Base-by-base conservation (phyloP, 2,888 invertebrate genomes). In the Phymatocera aterrima region DNA sequence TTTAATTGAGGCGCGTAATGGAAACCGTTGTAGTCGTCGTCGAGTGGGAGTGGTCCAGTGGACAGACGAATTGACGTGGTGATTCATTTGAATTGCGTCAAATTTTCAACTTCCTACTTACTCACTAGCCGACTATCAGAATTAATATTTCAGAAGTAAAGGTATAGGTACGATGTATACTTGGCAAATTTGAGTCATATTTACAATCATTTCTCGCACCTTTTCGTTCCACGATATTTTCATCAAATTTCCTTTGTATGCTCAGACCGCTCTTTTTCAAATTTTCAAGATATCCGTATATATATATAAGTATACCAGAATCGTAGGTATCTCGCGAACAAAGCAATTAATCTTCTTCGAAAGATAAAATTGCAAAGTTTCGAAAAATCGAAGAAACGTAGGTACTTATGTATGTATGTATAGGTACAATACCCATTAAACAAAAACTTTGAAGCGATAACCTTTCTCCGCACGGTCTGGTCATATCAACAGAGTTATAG, bases 41-140 rank as follows among this genome's bases (percentile, higher is more conserved):
- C 68, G 43, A 68, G 12, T 43, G 43, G 21, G 43, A n/a, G n/a
- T n/a, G n/a, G n/a, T n/a, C n/a, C n/a, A n/a, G 40, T 46, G 21
- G 68, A 43, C 40, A 21, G 68, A 28, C 46, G 24, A 43, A 68
- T 68, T 68, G 68, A 68, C 40, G 46, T 68, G 68, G 68, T 68
- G 43, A 68, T 46, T 68, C 28, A 68, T 68, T 68, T 68, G 46
- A 43, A 68, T 68, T 68, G 68, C 43, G 43, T 28, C 5, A 43
- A 68, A 68, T 68, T 24, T 24, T 28, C 24, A 43, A 68, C 68
- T 68, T 68, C 68, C 68, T 68, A 68, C 46, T 68, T 68, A 68
- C 24, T 24, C n/a, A n/a, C n/a, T n/a, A n/a, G 43, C 68, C 37
- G 37, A 34, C 37, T 21, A 15, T n/a, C n/a, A n/a, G n/a, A n/a